phyloP scores from a whole-genome alignment of 2,113 vertebrate genomes.

The Mus spicilegus region DNA sequence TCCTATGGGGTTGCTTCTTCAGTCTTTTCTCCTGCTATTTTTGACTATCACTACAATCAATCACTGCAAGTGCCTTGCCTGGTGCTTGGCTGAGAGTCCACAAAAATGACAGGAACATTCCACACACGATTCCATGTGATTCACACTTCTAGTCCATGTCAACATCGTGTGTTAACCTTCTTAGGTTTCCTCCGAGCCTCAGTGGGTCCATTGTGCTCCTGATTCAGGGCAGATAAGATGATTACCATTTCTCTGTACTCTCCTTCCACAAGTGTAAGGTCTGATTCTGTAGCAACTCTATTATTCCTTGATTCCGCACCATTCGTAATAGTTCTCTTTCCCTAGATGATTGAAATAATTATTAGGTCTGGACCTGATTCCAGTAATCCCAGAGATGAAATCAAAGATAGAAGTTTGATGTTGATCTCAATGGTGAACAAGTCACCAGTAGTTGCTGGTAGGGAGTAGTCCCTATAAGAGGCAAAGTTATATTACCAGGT shows the following conservation, averaged over 20 bases:
- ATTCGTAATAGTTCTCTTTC: not conserved
- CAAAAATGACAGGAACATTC: not conserved
- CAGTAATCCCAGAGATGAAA: not conserved
- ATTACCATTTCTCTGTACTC: not conserved
- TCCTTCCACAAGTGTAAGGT: not conserved
- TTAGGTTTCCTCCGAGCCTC: not conserved
- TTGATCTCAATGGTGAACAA: not conserved
- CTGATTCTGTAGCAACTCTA: not conserved
- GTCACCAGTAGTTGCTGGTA: not conserved
- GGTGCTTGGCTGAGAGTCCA: not conserved
- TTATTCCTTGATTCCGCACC: not conserved
- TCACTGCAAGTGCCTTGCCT: not conserved
- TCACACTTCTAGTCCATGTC: not conserved
- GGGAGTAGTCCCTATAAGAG: not conserved
- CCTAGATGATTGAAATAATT: not conserved
- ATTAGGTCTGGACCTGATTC: not conserved
- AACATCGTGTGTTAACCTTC: not conserved
- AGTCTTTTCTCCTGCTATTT: no score
- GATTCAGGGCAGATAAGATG: not conserved
- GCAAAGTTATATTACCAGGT: not conserved
- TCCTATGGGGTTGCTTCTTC: no score
- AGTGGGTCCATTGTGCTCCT: not conserved
- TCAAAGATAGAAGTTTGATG: not conserved
- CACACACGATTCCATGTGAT: not conserved
- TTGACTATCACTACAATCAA: not conserved